Base-by-base conservation (phyloP, 2,797 vertebrate species). In the Margarornis squamiger region DNA sequence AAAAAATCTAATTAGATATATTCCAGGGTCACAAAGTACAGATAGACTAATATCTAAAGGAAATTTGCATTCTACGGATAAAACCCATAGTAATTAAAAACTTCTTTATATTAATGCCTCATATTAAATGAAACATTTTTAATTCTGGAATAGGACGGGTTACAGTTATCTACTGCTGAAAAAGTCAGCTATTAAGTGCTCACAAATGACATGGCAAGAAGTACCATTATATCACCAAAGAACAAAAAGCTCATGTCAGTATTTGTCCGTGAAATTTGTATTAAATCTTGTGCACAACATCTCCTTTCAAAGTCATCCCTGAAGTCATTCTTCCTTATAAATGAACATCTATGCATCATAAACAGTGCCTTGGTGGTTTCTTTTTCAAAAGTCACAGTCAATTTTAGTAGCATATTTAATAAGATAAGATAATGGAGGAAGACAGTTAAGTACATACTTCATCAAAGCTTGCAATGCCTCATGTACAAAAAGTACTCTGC, bases 1-100 rank as follows among this genome's bases (percentile, higher is more conserved):
- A 87, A 96, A 96, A 92, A 96, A 96, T 91, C 68, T 96, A 97
- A 97, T 97, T 98, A 96, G 76, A 96, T 83, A 77, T 92, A 94
- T 96, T 93, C 61, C 78, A 57, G 45, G 77, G 71, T 96, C 91
- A 96, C n/a, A 93, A 93, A 96, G 93, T 87, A 92, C 72, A 92
- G 78, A 96, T 24, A 97, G 77, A 94, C 68, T 94, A 95, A 91
- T 92, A 81, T 70, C 72, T 92, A 86, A 94, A 90, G 87, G 66
- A 96, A 93, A 98, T 96, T 84, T 95, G 77, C 85, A 96, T 86
- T 90, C 79, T 81, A 67, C 85, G 84, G 93, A 97, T 95, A 94
- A 98, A 96, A 55, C 32, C 10, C 27, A 72, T 11, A 68, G 73
- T 90, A 96, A 96, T 96, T 96, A 96, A 97, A 80, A 96, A n/a